A percentile compares a stretch with the other conserved stretches of the same genome.
Conservation (phyloP, 1,140 invertebrate genomes). For the Colletes gigas region DNA sequence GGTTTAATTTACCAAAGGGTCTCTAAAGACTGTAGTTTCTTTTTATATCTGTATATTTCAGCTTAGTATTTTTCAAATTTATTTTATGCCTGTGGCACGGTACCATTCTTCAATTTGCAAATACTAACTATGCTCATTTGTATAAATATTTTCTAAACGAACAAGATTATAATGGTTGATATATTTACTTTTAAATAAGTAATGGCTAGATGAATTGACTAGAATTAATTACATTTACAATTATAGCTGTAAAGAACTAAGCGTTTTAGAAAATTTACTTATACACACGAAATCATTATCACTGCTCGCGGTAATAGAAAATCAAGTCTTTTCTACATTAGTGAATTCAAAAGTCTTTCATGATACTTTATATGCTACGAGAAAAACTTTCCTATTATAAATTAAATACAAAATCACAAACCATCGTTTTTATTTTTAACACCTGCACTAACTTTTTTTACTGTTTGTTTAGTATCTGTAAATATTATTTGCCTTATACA, state of each 20-base stretch:
- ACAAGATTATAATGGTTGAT: slow-evolving; percentile 54
- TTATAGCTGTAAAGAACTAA: slow-evolving; percentile 13
- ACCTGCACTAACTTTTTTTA: background rate
- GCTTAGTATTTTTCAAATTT: slow-evolving; percentile 26
- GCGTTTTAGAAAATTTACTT: background rate
- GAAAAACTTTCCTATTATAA: background rate
- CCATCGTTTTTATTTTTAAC: slow-evolving; percentile 5
- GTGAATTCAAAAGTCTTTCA: slow-evolving; percentile 4
- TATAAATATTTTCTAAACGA: slow-evolving; percentile 56
- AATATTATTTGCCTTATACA: slow-evolving; percentile 24
- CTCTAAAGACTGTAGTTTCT: slow-evolving; percentile 15
- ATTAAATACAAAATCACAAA: background rate
- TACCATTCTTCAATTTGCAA: slow-evolving; percentile 34
- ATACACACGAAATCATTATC: background rate
- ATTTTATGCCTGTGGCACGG: slow-evolving; percentile 44
- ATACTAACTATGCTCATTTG: slow-evolving; percentile 50
- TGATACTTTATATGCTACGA: background rate
- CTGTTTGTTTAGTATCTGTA: slow-evolving; percentile 12
- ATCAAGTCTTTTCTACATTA: background rate
- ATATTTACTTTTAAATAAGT: slow-evolving; percentile 54
- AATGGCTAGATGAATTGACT: slow-evolving; percentile 69
- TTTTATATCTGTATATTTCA: slow-evolving; percentile 18
- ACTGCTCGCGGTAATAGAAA: background rate
- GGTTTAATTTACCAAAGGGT: background rate
- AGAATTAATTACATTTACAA: slow-evolving; percentile 59